These are phyloP conservation scores for Sarcophaga peregrina DNA, from an alignment of 1,140 invertebrate species.

Conservation along the genomic window DNA sequence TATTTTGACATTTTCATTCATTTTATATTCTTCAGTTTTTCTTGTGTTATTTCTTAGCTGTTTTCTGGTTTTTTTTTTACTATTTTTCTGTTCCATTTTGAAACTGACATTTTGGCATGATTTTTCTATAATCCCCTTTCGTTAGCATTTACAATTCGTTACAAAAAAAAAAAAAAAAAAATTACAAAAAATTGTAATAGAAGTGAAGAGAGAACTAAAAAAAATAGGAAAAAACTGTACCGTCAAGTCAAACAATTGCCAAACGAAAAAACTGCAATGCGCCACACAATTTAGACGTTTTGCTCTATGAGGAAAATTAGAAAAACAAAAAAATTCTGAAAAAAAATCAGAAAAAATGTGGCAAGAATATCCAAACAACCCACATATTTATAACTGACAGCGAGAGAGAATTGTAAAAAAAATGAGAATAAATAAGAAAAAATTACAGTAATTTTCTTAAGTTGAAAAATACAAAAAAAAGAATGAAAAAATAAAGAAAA, in stretches of 20 bases:
- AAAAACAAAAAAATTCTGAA: not conserved
- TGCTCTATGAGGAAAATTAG: not conserved
- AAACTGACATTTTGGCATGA: conserved; percentile 37
- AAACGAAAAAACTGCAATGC: conserved; percentile 32
- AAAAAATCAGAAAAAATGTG: not conserved
- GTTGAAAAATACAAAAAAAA: not conserved
- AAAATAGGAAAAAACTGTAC: not conserved
- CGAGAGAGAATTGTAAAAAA: not conserved
- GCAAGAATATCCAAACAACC: conserved; percentile 18
- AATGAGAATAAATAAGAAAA: not conserved
- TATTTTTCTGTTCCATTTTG: not conserved
- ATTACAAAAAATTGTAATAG: not conserved
- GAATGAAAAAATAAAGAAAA: not conserved
- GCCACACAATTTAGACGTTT: conserved; percentile 8
- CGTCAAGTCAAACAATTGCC: conserved; percentile 37
- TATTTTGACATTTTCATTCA: conserved; percentile 35
- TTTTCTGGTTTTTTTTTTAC: too few relatives aligned
- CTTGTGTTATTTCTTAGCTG: too few relatives aligned
- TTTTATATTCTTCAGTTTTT: not conserved
- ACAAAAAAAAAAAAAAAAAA: not conserved
- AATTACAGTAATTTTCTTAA: conserved; percentile 22
- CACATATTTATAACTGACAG: conserved; percentile 31
- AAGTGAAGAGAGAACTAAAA: not conserved
- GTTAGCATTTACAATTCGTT: not conserved
- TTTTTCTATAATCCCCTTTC: conserved; percentile 19